Evolutionary conservation across 2,888 invertebrate species (phyloP).

Genomic region (Watsonalla binaria): DNA sequence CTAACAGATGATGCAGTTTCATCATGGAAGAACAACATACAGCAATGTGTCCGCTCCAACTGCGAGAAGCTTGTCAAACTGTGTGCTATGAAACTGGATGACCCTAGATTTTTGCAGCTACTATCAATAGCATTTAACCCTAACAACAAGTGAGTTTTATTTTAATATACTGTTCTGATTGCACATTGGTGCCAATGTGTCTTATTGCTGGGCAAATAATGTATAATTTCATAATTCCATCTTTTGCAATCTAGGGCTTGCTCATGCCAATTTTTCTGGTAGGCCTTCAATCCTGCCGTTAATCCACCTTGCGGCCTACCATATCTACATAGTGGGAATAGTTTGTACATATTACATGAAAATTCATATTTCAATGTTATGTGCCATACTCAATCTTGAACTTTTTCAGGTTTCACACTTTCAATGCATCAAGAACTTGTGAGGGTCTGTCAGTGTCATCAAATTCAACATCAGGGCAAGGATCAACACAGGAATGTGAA

Average conservation of each 20-base stretch:
- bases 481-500: constrained; percentile 60
- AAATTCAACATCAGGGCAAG: constrained; percentile 66
- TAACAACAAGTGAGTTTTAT: constrained; percentile 88
- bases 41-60: constrained; percentile 95
- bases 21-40: constrained; percentile 98
- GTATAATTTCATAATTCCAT: too few species aligned
- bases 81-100: constrained; percentile 95
- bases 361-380: too few species aligned
- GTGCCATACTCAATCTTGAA: too few species aligned
- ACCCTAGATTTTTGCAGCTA: constrained; percentile 94
- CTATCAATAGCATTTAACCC: constrained; percentile 97
- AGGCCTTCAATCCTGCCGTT: too few species aligned
- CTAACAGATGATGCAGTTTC: constrained; percentile 98
- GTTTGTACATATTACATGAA: too few species aligned
- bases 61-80: constrained; percentile 95
- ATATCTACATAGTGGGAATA: too few species aligned
- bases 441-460: constrained; percentile 74
- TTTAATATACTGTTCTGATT: constrained; percentile 1
- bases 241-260: too few species aligned
- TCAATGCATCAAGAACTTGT: constrained; percentile 87
- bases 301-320: too few species aligned
- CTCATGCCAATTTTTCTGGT: too few species aligned
- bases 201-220: too few species aligned
- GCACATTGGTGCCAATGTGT: neutral
- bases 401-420: constrained; percentile 87